Conservation (phyloP, 2,797 vertebrate species). For the Hippocampus kuda region DNA sequence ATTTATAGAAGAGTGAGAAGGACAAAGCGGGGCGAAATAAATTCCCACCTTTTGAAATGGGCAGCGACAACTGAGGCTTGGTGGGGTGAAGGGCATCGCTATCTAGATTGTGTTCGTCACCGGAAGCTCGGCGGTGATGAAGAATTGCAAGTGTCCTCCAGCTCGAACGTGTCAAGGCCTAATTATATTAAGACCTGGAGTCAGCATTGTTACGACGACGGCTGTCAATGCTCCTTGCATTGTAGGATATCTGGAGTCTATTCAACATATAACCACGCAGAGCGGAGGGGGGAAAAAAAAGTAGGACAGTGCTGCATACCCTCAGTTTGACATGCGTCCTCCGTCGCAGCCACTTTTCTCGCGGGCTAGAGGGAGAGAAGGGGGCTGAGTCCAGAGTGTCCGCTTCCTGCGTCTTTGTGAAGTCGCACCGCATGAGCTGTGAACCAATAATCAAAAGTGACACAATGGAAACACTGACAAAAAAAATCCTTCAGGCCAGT, state of each 20-base stretch:
- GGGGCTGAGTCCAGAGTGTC: conserved; percentile 69
- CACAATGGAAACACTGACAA: conserved; percentile 1
- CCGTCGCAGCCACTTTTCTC: conserved; percentile 94
- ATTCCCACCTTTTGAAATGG: conserved; percentile 23
- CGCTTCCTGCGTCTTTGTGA: conserved; percentile 72
- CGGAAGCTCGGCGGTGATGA: neutral
- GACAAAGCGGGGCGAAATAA: conserved; percentile 8
- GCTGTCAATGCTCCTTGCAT: conserved; percentile 18
- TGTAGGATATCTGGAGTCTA: conserved; percentile 27
- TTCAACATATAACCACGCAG: conserved; percentile 8
- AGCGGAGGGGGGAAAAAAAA: neutral
- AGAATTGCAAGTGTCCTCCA: neutral
- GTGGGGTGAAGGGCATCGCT: neutral
- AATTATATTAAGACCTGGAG: conserved; percentile 25
- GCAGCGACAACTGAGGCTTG: conserved; percentile 9
- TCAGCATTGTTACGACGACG: conserved; percentile 12
- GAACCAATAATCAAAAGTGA: neutral
- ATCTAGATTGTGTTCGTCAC: conserved; percentile 32
- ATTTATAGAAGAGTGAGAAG: conserved; percentile 33
- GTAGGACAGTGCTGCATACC: conserved; percentile 54
- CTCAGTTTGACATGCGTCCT: conserved; percentile 94
- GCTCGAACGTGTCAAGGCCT: conserved; percentile 28
- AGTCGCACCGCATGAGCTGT: conserved; percentile 91
- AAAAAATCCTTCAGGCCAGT: neutral
- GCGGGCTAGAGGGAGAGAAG: conserved; percentile 78